Conservation (phyloP, 2,113 vertebrate species). For the Aphyosemion australe region DNA sequence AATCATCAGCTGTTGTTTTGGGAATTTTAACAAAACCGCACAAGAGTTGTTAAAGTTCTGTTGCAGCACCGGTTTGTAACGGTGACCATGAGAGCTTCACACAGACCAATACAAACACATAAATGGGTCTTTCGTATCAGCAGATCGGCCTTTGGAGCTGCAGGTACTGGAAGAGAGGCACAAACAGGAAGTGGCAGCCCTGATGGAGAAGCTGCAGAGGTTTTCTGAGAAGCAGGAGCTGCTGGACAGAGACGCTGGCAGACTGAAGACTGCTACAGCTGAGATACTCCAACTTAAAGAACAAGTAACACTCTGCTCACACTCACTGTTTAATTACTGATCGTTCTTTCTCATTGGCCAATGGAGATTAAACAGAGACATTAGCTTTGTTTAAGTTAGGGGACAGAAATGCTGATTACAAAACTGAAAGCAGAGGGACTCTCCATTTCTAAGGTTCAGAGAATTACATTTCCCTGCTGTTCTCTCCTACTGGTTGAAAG, state of each 20-base stretch:
- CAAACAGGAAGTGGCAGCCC: conserved; percentile 82
- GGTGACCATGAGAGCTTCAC: too few relatives aligned
- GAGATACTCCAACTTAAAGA: conserved; percentile 85
- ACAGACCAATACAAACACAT: background rate
- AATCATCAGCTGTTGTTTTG: background rate
- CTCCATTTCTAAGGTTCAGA: too few relatives aligned
- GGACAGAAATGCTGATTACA: too few relatives aligned
- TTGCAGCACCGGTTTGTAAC: background rate
- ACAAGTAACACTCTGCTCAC: conserved; percentile 73
- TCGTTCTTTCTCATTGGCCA: too few relatives aligned
- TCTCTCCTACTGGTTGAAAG: too few relatives aligned
- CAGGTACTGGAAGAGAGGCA: conserved; percentile 84
- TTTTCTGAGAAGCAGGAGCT: conserved; percentile 94
- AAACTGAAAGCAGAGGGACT: too few relatives aligned
- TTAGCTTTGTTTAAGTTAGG: too few relatives aligned
- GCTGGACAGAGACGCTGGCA: conserved; percentile 85
- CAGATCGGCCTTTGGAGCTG: conserved; percentile 84
- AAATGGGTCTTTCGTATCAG: conserved; percentile 60
- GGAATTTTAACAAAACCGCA: background rate
- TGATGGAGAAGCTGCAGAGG: conserved; percentile 89
- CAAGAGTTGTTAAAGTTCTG: background rate
- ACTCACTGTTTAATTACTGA: background rate
- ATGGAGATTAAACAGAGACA: too few relatives aligned
- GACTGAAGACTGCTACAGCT: conserved; percentile 84
- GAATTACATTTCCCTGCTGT: too few relatives aligned